A percentile compares a stretch with the other conserved stretches of the same genome.
Conservation (phyloP, 37 sponge, comb jelly and placozoan genomes). For the Cliona cf. orientalis region DNA sequence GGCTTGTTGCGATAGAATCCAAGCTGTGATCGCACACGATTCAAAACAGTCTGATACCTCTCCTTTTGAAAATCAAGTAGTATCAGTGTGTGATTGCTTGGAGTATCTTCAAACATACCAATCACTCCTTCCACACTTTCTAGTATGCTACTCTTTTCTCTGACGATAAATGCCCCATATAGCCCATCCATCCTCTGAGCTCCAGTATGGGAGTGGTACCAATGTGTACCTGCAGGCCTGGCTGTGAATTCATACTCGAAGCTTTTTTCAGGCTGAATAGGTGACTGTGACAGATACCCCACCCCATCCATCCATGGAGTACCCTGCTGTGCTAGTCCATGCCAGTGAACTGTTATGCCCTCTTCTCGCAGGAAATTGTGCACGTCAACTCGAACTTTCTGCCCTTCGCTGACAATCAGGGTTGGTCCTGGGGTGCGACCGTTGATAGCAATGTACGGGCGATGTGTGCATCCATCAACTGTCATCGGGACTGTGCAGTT, state of each 20-base stretch:
- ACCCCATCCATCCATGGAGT: conserved; percentile 89
- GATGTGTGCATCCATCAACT: conserved; percentile 52
- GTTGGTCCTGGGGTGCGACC: conserved; percentile 67
- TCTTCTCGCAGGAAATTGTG: conserved; percentile 64
- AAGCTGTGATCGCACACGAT: conserved; percentile 25
- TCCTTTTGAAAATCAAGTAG: conserved; percentile 76
- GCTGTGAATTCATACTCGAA: conserved; percentile 76
- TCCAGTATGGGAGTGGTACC: conserved; percentile 89
- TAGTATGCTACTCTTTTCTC: conserved; percentile 8
- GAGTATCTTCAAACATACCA: conserved; percentile 3
- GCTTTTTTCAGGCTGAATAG: conserved; percentile 43
- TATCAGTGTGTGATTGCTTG: conserved; percentile 70
- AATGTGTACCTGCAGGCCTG: conserved; percentile 70
- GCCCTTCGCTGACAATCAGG: conserved; percentile 52
- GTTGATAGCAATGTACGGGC: conserved; percentile 60
- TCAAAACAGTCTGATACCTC: conserved; percentile 39
- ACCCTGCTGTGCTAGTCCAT: conserved; percentile 73
- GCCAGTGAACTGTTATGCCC: conserved; percentile 82
- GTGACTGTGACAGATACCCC: conserved; percentile 66
- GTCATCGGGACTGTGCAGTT: conserved; percentile 54
- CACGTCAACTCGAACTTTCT: conserved; percentile 46
- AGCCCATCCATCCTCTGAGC: conserved; percentile 80
- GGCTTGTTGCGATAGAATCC: conserved; percentile 21
- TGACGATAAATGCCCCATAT: conserved; percentile 76
- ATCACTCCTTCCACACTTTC: not conserved